Evolutionary conservation across 2,888 invertebrate genomes (phyloP).

Genomic region (Noctua janthina): DNA sequence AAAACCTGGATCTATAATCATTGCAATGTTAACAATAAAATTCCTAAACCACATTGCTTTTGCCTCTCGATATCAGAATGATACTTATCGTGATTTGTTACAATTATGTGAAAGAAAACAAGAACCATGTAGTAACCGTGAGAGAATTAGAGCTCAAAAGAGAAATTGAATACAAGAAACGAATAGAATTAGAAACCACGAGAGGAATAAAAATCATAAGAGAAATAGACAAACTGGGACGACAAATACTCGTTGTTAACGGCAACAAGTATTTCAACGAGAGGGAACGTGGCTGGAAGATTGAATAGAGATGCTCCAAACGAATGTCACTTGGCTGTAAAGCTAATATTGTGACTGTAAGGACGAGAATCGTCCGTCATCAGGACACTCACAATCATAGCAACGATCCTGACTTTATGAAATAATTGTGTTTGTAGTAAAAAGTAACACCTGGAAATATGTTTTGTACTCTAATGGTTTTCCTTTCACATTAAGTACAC

Average conservation of each 20-base stretch:
- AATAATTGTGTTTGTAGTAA: not conserved
- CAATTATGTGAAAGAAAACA: not conserved
- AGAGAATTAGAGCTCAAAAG: not conserved
- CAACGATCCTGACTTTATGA: constrained; percentile 8
- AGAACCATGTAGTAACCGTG: not conserved
- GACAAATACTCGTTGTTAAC: constrained; percentile 59
- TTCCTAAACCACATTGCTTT: not conserved
- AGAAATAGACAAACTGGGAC: constrained; percentile 24
- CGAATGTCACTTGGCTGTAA: constrained; percentile 47
- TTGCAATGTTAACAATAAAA: too few species aligned
- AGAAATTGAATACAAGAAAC: not conserved
- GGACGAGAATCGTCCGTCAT: constrained; percentile 62
- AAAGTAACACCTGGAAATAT: not conserved
- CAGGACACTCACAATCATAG: constrained; percentile 41
- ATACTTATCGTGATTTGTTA: not conserved
- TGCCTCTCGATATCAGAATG: not conserved
- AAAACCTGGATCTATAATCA: too few species aligned
- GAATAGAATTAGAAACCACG: not conserved
- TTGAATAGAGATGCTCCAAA: constrained; percentile 59
- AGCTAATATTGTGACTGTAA: constrained; percentile 66
- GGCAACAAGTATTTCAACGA: constrained; percentile 51
- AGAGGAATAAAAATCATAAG: constrained; percentile 18
- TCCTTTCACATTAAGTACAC: too few species aligned
- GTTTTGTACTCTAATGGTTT: not conserved
- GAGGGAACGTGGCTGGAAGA: constrained; percentile 52